These are phyloP conservation scores for Esox niger DNA, from an alignment of 2,113 vertebrate species.

Conservation along the genomic window DNA sequence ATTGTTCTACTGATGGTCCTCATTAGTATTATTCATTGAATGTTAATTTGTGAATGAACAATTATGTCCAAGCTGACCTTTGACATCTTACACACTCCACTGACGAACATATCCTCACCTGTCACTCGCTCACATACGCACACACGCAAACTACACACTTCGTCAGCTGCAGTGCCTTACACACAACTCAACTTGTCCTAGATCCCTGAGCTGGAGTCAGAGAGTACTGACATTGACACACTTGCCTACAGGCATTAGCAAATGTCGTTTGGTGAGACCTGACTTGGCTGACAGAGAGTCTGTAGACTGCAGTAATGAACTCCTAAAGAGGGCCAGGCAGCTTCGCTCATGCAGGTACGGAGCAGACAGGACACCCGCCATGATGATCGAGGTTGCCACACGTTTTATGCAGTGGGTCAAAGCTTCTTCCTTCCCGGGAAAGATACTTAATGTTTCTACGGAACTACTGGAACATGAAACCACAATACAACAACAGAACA, in stretches of 20 bases:
- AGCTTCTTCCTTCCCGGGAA: neutral
- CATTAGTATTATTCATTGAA: too few species aligned
- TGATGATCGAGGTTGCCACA: neutral
- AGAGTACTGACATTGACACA: slow-evolving; percentile 11
- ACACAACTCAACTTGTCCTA: neutral
- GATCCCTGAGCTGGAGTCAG: slow-evolving; percentile 14
- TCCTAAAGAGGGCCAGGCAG: too few species aligned
- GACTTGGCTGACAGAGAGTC: too few species aligned
- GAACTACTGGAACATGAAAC: too few species aligned
- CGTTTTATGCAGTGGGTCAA: neutral
- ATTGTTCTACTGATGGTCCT: too few species aligned
- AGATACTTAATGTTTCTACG: neutral
- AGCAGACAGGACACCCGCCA: neutral
- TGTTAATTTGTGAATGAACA: too few species aligned
- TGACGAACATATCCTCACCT: neutral
- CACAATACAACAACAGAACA: too few species aligned
- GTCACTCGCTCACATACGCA: neutral
- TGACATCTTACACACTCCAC: too few species aligned
- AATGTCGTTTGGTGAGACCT: neutral
- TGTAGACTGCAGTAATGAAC: too few species aligned
- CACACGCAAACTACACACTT: neutral
- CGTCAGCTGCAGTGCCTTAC: neutral
- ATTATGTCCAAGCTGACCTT: too few species aligned
- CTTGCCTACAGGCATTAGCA: neutral
- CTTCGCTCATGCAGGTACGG: too few species aligned